Base-by-base conservation (phyloP, 2,797 vertebrate species). In the Hydrolagus colliei region DNA sequence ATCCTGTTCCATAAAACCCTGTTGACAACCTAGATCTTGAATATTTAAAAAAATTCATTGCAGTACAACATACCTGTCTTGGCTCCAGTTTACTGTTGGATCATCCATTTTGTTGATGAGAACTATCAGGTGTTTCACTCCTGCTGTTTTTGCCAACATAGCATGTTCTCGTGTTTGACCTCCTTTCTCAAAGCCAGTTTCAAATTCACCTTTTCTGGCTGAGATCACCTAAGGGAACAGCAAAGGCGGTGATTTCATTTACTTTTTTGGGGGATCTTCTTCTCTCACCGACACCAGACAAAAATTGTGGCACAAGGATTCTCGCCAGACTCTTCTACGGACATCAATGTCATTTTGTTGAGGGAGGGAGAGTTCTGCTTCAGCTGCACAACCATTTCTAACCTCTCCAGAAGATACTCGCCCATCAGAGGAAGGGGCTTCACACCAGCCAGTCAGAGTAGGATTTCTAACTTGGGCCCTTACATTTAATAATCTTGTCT, bases 71-170 rank as follows among this genome's bases (percentile, higher is more conserved):
- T 87, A 98, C 98, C 97, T 96, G 91, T 98, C 97, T 77, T 96
- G 95, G 92, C 97, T 99, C 97, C 97, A 99, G 93, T 96, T 97
- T 88, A 99, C 97, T 68, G 97, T 99, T 4, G 97, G 97, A 89
- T 99, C 97, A 22, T 99, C 97, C 97, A 99, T 99, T 92, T 99
- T 99, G 91, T 99, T 99, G 89, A 99, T 94, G 87, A 99, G 94
- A 88, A 99, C 97, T 89, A 99, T 98, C 92, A 99, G 95, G 90
- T 99, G 97, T 88, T 97, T 99, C 80, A 99, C 97, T 20, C 97
- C 97, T 0, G 97, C 97, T 7, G 97, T 99, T 92, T 99, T 99
- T 90, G 97, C 97, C 92, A 99, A 91, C 97, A 99, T 99, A 87
- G 97, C 97, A 41, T 99, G 97, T 91, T 99, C 97, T 91, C 97